Evolutionary conservation across 2,113 vertebrate genomes (phyloP), one percentile per base, ranked within the genome.

Genomic region (Takifugu bimaculatus): DNA sequence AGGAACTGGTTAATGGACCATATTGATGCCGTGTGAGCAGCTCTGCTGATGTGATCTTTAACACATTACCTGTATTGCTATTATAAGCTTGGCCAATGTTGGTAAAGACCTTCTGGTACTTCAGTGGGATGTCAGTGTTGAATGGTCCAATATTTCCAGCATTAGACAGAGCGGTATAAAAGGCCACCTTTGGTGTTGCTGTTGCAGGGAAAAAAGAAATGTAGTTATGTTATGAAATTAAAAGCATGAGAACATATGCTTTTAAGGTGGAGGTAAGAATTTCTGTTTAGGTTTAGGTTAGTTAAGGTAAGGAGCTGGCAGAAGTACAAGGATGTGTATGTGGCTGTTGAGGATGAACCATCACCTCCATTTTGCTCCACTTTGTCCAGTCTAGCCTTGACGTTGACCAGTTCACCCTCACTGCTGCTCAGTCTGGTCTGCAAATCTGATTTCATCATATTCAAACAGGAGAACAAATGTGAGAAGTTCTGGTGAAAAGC

Each of bases 161-260:
- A 12, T 60, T 1, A 12, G 26, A 53, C 60, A 75, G 48, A 10
- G 32, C 48, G n/a, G 26, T 20, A 13, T 42, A 39, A 47, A 78
- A 59, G 27, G 50, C 61, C 50, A 61, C 62, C 20, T 49, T 50
- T 25, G 66, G 53, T 50, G 28, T 65, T 50, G 32, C 32, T 78
- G 42, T 25, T 2, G 62, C 50, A 69, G 13, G 45, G 25, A 1
- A 42, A 28, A 10, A 15, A 9, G n/a, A 20, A 20, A 20, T 20
- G 20, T 20, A 20, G 20, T 20, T 20, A 20, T 20, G 20, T 20
- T 20, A 20, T 20, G 20, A 20, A 20, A 20, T 20, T 20, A 20
- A 20, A n/a, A 29, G n/a, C 42, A 13, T 9, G 6, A 4, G 5
- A 11, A 5, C 20, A 20, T 43, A 43, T 9, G 6, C 42, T 43